These are phyloP conservation scores for Aproaerema taeniolella DNA, from an alignment of 2,888 invertebrate genomes.

Conservation along the genomic window DNA sequence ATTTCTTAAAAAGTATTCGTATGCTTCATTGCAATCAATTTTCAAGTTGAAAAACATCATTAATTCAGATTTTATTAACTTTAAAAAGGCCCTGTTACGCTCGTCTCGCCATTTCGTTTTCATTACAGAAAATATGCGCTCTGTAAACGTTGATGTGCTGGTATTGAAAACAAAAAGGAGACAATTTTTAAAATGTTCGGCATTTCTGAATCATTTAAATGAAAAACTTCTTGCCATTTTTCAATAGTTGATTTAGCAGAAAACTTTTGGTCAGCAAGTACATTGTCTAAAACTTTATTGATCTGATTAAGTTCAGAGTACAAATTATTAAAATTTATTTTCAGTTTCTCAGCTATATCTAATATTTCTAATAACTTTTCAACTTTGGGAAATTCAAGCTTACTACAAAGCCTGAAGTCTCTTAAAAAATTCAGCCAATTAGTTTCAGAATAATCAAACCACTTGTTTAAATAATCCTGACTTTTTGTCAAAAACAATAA, in stretches of 20 bases:
- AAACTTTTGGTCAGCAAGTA: constrained; percentile 3
- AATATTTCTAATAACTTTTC: not conserved
- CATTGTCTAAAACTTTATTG: constrained; percentile 1
- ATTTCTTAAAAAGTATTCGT: not conserved
- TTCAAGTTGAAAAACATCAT: not conserved
- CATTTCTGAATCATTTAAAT: constrained; percentile 5
- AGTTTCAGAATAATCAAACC: not conserved
- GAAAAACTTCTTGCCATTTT: constrained; percentile 6
- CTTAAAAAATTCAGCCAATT: constrained; percentile 8
- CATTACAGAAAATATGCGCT: constrained; percentile 9
- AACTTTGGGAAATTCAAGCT: not conserved
- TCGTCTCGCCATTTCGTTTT: constrained; percentile 5
- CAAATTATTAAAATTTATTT: not conserved
- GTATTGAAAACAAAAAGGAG: constrained; percentile 5
- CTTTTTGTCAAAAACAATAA: not conserved
- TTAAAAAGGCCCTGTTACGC: not conserved
- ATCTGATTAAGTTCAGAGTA: not conserved
- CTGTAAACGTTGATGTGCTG: constrained; percentile 11
- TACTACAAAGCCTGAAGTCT: not conserved
- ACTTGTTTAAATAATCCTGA: not conserved
- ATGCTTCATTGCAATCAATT: not conserved
- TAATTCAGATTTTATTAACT: constrained; percentile 5
- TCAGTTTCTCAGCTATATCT: constrained; percentile 1
- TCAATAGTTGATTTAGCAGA: constrained; percentile 1
- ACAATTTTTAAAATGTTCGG: constrained; percentile 8